phyloP scores from a whole-genome alignment of 2,113 vertebrate species.

The Ptilonorhynchus violaceus region DNA sequence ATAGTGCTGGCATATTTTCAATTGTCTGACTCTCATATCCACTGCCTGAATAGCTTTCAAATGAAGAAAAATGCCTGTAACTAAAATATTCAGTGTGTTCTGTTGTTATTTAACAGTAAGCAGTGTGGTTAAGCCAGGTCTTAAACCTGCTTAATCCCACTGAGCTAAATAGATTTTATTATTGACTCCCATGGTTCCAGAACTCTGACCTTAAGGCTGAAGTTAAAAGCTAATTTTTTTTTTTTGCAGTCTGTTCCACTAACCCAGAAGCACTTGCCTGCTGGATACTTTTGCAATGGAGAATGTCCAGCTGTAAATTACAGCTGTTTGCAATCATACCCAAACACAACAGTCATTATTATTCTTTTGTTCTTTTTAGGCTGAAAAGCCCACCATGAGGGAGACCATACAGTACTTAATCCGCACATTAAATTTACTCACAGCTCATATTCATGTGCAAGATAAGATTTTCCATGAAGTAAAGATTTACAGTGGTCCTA shows the following conservation, averaged over 20 bases:
- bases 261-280: constrained; percentile 35
- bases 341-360: constrained; percentile 51
- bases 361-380: constrained; percentile 56
- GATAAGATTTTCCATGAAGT: constrained; percentile 57
- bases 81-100: constrained; percentile 28
- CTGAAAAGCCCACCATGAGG: constrained; percentile 56
- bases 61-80: constrained; percentile 21
- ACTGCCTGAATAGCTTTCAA: constrained; percentile 1
- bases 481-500: constrained; percentile 28
- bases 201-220: constrained; percentile 49
- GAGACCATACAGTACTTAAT: neutral
- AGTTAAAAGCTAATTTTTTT: constrained; percentile 51
- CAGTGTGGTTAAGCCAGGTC: constrained; percentile 24
- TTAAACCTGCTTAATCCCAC: constrained; percentile 52
- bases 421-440: constrained; percentile 16
- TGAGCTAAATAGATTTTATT: constrained; percentile 59
- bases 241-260: constrained; percentile 22
- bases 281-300: neutral
- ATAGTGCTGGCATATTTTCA: neutral
- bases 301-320: constrained; percentile 60
- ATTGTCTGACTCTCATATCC: neutral
- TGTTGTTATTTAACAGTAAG: constrained; percentile 46
- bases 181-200: constrained; percentile 31
- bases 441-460: constrained; percentile 38
- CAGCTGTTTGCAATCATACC: constrained; percentile 51